phyloP scores from a whole-genome alignment of 2,113 vertebrate genomes.

The Lagenorhynchus albirostris region DNA sequence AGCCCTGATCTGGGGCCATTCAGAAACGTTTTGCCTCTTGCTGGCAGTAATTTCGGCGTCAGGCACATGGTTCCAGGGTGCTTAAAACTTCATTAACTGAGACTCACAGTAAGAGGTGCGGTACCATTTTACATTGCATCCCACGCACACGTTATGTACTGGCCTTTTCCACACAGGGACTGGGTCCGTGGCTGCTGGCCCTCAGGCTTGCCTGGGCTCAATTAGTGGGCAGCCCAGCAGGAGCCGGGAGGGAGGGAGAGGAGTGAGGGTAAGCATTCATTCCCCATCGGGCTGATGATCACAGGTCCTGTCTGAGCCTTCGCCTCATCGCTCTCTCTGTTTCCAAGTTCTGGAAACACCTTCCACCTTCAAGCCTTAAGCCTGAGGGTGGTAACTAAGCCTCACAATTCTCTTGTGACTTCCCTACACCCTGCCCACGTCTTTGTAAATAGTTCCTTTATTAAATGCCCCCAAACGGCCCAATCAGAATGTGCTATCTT shows the following conservation, averaged over 20 bases:
- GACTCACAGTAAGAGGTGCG: neutral
- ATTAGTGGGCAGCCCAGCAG: neutral
- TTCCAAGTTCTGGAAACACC: neutral
- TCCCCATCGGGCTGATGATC: neutral
- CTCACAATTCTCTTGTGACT: neutral
- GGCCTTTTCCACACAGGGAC: rapidly evolving
- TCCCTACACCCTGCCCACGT: neutral
- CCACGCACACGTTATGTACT: rapidly evolving
- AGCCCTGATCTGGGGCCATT: neutral
- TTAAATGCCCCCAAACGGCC: neutral
- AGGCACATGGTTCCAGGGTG: neutral
- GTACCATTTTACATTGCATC: rapidly evolving
- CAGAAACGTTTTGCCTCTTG: neutral
- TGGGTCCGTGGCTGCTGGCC: neutral
- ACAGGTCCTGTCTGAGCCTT: neutral
- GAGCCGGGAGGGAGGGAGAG: neutral
- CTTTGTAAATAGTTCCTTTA: neutral
- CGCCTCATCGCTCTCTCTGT: neutral
- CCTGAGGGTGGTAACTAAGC: neutral
- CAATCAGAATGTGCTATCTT: neutral
- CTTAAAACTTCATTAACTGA: neutral
- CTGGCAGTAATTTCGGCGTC: neutral
- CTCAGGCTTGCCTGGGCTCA: neutral
- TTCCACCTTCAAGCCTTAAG: neutral
- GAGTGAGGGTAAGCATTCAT: neutral